Base-by-base conservation (phyloP, 2,797 vertebrate genomes). In the Enteromius mattozi region DNA sequence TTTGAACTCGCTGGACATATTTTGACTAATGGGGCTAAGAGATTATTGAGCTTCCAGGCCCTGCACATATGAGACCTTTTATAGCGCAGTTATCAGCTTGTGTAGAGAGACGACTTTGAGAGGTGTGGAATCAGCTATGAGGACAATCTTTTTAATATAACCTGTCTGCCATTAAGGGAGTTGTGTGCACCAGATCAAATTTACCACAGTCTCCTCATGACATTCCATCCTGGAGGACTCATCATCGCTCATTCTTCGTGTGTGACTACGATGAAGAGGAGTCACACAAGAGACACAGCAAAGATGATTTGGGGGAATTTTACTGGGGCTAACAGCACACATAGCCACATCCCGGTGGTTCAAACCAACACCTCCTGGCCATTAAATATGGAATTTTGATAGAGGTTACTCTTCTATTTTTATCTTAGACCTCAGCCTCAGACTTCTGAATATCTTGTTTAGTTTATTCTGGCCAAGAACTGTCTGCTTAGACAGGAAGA, bases 91-190 rank as follows among this genome's bases (percentile, higher is more conserved):
- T 71, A 69, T 66, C 71, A 51, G 63, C 45, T 72, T 59, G 37
- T 45, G 63, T 42, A 69, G 30, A 70, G 61, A 81, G 77, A 63
- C 47, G 10, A 54, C 42, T 69, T 65, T 35, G 24, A 51, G 56
- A 65, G 47, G 77, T 40, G 47, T 24, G n/a, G 24, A 83, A 59
- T 83, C 47, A 69, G 47, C 33, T 51, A 56, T 13, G 21, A 75
- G 63, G 63, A 78, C 56, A 83, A 71, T 76, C 40, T 83, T 68
- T 84, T 87, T 87, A 86, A 87, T 85, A 85, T 82, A 71, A 83
- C 79, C 82, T 69, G 70, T 86, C 71, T 86, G 71, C 76, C 71
- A 80, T 85, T 86, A 71, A 83, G 70, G 78, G 70, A 72, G 79
- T 59, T 78, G 79, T 68, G 45, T 61, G 37, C 78, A 40, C 71